These are phyloP conservation scores for Leucopternis melanops DNA, from an alignment of 2,113 vertebrate genomes.

Conservation along the genomic window DNA sequence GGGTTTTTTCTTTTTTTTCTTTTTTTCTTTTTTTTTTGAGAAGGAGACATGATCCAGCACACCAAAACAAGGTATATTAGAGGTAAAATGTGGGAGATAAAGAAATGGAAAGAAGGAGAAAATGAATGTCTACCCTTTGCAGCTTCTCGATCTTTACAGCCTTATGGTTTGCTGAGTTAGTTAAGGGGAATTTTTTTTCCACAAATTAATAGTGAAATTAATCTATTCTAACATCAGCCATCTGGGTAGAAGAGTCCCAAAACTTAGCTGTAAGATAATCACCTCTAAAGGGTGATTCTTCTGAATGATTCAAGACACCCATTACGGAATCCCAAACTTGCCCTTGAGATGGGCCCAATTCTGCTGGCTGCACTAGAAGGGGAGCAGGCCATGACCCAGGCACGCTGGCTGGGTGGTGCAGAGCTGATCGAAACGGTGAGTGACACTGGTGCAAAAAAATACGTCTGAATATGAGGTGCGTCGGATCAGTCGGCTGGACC, in stretches of 20 bases:
- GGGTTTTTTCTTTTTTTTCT: accelerated
- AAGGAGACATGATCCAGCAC: neutral
- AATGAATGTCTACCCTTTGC: neutral
- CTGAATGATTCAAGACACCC: neutral
- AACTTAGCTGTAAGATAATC: neutral
- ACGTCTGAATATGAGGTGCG: neutral
- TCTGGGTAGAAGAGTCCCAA: neutral
- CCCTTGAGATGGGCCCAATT: neutral
- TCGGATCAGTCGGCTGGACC: neutral
- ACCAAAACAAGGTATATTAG: neutral
- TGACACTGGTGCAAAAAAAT: accelerated
- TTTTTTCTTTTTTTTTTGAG: neutral
- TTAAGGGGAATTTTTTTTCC: neutral
- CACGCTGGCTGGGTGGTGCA: neutral
- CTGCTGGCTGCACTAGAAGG: neutral
- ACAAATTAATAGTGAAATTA: neutral
- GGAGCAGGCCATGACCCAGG: neutral
- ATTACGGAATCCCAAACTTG: neutral
- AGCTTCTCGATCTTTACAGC: neutral
- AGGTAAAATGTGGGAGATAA: neutral
- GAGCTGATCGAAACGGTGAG: neutral
- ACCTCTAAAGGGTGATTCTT: neutral
- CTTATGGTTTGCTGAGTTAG: neutral
- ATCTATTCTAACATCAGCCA: neutral
- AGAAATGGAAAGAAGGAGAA: neutral